Conservation (phyloP, 35 echinoderm and acorn worm species). For the Apostichopus japonicus region DNA sequence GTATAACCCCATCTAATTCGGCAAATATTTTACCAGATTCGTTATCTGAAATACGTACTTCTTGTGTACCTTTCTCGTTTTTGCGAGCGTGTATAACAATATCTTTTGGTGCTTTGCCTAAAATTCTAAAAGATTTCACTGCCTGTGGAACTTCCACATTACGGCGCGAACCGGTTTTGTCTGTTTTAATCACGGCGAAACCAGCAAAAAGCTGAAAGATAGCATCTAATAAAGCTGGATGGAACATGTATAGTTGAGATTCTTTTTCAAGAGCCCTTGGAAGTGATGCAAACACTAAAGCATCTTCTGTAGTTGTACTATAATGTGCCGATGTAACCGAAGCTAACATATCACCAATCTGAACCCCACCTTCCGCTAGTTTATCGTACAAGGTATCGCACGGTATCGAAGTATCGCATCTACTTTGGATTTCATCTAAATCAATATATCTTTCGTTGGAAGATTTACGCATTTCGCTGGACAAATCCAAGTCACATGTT, state of each 20-base stretch:
- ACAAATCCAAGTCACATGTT: neutral
- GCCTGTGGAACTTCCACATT: neutral
- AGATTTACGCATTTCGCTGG: neutral
- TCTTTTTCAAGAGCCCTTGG: conserved; percentile 14
- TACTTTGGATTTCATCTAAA: neutral
- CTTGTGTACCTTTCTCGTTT: neutral
- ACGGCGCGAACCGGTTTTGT: no score
- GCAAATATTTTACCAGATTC: conserved; percentile 1
- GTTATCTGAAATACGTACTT: neutral
- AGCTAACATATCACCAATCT: conserved; percentile 37
- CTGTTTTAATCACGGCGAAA: neutral
- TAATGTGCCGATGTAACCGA: neutral
- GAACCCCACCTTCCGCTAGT: conserved; percentile 15
- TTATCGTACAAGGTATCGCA: neutral
- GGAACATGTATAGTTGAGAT: conserved; percentile 22
- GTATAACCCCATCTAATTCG: neutral
- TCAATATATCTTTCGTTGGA: neutral
- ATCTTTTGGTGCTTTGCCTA: neutral
- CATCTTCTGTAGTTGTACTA: neutral
- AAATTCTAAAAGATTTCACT: neutral
- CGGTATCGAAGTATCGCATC: neutral
- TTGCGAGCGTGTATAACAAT: neutral
- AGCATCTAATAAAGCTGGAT: conserved; percentile 61
- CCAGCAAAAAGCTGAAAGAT: conserved; percentile 33
- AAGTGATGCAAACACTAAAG: conserved; percentile 8